Percentiles rank a stretch among this genome's conserved stretches.
Conservation (phyloP, 1,140 invertebrate genomes). For the Drosophila setifemur region DNA sequence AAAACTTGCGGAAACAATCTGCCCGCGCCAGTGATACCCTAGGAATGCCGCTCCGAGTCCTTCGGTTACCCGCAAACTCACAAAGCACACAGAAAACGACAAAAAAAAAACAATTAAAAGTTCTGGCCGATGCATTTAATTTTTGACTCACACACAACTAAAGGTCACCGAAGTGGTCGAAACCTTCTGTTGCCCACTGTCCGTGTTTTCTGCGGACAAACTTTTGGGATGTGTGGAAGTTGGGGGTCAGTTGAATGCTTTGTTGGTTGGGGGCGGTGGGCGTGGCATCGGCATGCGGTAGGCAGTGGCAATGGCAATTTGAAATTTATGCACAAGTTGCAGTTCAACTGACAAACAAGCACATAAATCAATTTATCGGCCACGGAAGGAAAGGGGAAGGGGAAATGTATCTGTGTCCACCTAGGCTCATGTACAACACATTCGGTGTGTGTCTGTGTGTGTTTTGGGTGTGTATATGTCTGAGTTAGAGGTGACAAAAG, state of each 20-base stretch:
- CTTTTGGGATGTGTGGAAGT: not conserved
- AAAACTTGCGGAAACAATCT: constrained; percentile 72
- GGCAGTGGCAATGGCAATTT: constrained; percentile 48
- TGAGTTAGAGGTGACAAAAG: too few relatives aligned
- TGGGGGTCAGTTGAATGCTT: too few relatives aligned
- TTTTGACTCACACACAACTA: not conserved
- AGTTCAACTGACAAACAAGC: constrained; percentile 75
- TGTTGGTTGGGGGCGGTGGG: constrained; percentile 15
- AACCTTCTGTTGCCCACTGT: not conserved
- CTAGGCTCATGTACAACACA: not conserved
- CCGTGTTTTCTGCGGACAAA: too few relatives aligned
- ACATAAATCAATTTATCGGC: constrained; percentile 77
- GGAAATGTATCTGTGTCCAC: constrained; percentile 3
- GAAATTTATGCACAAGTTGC: constrained; percentile 75
- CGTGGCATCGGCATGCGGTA: constrained; percentile 17
- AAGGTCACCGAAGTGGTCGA: not conserved
- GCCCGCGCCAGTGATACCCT: constrained; percentile 19
- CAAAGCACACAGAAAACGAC: too few relatives aligned
- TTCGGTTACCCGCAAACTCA: too few relatives aligned
- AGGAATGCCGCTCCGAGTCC: not conserved
- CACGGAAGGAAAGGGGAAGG: not conserved
- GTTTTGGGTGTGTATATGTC: not conserved
- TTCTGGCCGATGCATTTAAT: not conserved
- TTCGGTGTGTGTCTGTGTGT: not conserved
- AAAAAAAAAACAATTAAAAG: too few relatives aligned